A percentile compares a stretch with the other conserved stretches of the same genome.
Evolutionary conservation across 1,140 invertebrate species (phyloP).

Genomic region (Prorops nasuta): DNA sequence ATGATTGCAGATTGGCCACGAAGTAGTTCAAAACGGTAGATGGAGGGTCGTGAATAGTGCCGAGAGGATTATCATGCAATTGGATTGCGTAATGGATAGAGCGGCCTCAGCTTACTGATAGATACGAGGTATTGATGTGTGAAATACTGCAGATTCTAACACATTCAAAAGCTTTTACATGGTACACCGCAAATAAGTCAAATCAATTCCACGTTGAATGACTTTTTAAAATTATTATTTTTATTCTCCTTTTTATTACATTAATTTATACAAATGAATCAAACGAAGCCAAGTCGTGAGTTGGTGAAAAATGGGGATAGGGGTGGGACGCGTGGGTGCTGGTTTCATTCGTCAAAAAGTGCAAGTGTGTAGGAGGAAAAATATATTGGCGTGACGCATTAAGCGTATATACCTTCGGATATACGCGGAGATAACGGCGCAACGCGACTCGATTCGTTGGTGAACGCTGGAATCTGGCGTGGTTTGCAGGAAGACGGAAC

Average conservation of each 20-base stretch:
- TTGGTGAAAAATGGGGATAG: conserved; percentile 13
- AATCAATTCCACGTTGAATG: no score
- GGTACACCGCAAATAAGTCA: no score
- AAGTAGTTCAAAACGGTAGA: conserved; percentile 11
- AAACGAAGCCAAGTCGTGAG: no score
- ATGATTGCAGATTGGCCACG: conserved; percentile 36
- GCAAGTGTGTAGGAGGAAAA: conserved; percentile 32
- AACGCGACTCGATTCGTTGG: conserved; percentile 33
- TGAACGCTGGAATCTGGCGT: conserved; percentile 30
- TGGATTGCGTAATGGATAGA: conserved; percentile 51
- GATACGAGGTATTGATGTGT: no score
- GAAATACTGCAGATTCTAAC: no score
- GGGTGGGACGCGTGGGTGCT: conserved; percentile 17
- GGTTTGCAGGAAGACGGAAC: conserved; percentile 2
- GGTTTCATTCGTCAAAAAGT: conserved; percentile 29
- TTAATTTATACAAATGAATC: no score
- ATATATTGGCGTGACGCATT: conserved; percentile 28
- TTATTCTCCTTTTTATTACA: no score
- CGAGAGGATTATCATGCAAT: conserved; percentile 46
- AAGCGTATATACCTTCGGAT: conserved; percentile 30
- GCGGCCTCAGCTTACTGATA: conserved; percentile 52
- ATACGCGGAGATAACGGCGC: conserved; percentile 33
- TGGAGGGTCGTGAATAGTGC: conserved; percentile 21
- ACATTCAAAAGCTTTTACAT: no score
- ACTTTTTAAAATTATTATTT: no score